Base-by-base conservation (phyloP, 35 echinoderm and acorn worm species). In the Antedon bifida region DNA sequence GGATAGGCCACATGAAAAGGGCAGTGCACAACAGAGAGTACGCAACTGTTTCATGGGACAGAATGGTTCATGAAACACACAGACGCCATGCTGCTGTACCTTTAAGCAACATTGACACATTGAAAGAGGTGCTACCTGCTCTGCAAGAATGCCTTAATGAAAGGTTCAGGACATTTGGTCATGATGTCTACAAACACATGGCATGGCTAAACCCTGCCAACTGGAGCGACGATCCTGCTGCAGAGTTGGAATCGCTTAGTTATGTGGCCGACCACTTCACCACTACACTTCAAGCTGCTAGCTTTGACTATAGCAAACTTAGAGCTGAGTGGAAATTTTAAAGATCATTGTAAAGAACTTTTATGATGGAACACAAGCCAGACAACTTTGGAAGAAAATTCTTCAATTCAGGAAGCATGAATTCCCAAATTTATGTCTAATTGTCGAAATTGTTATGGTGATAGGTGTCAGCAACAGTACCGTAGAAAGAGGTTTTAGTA, bases 161-260 rank as follows among this genome's bases (percentile, higher is more conserved):
- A 17, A 39, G 84, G 16, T 90, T 90, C 35, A 39, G 26, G 17
- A 75, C 88, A 32, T 81, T 86, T 79, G 86, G 29, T 2, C 34
- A 76, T 56, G 34, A 78, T 19, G 32, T 91, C 73, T 86, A 76
- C 35, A n/a, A 82, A 35, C 77, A 86, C 79, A 91, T 91, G 89
- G 36, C 73, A 36, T 91, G 89, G 84, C 0, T 91, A 34, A 80
- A 91, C 74, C 89, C 84, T 26, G 89, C 89, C 29, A 91, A 91
- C 78, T 91, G 89, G 89, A 31, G 30, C 80, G 89, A 83, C 29
- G 77, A 75, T 26, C 4, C 26, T 36, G 35, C 77, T 29, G n/a
- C n/a, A n/a, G 89, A 90, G 73, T 31, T 86, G 51, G 77, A 85
- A 82, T 36, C 77, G 14, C n/a, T 91, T 26, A 51, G 82, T 42